These are phyloP conservation scores for Rapana venosa DNA, from an alignment of 2,888 invertebrate species.

Conservation along the genomic window DNA sequence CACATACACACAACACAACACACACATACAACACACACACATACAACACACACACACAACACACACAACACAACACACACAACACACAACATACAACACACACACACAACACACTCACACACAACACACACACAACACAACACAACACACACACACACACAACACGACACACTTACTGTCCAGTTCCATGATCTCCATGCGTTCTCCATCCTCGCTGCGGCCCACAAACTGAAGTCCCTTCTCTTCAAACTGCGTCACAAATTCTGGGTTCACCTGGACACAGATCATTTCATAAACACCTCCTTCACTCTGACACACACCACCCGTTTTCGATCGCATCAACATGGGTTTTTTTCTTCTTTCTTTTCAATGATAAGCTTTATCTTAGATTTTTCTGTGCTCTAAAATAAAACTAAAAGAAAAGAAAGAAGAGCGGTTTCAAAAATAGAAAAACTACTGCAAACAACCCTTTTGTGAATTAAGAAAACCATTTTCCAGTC, in stretches of 20 bases:
- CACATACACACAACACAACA: neutral
- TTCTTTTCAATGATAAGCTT: too few relatives aligned
- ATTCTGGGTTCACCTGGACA: conserved; percentile 89
- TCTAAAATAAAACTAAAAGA: too few relatives aligned
- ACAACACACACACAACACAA: neutral
- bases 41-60: neutral
- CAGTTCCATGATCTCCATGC: conserved; percentile 97
- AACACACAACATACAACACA: conserved; percentile 8
- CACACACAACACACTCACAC: neutral
- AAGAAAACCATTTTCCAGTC: too few relatives aligned
- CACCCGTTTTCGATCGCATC: too few relatives aligned
- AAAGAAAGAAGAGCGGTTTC: too few relatives aligned
- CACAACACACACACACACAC: neutral
- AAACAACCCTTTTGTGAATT: too few relatives aligned
- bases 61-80: neutral
- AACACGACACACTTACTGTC: conserved; percentile 78
- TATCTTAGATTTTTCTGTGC: too few relatives aligned
- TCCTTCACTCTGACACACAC: too few relatives aligned
- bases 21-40: neutral
- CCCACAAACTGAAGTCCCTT: conserved; percentile 92
- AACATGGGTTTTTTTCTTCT: too few relatives aligned
- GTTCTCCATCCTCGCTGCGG: conserved; percentile 87
- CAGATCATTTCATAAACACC: too few relatives aligned
- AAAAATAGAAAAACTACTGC: too few relatives aligned
- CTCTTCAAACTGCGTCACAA: conserved; percentile 86